A percentile compares a stretch with the other conserved stretches of the same genome.
These are phyloP conservation scores for Amphipyra berbera DNA, from an alignment of 2,888 invertebrate genomes.

Conservation along the genomic window DNA sequence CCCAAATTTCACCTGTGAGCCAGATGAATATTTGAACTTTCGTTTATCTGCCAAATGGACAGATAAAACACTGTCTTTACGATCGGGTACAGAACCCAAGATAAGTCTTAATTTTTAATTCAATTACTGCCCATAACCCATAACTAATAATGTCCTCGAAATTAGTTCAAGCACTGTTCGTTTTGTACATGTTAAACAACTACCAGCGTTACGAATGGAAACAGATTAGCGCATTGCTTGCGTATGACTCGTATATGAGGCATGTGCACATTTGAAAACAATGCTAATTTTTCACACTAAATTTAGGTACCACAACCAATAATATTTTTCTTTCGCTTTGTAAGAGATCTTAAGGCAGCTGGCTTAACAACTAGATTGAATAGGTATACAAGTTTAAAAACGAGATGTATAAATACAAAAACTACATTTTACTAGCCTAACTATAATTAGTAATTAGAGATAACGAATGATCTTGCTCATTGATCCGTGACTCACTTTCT, in stretches of 20 bases:
- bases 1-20: no score
- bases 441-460: constrained; percentile 10
- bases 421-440: constrained; percentile 2
- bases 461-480: constrained; percentile 37
- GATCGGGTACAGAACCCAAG: background rate
- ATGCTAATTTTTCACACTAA: background rate
- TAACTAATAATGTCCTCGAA: no score
- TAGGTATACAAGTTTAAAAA: background rate
- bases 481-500: constrained; percentile 53
- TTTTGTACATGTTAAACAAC: constrained; percentile 16
- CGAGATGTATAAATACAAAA: background rate
- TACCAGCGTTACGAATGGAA: constrained; percentile 31
- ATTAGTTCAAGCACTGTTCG: constrained; percentile 9
- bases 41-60: background rate
- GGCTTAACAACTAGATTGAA: no score
- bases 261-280: constrained; percentile 22
- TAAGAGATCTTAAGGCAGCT: no score
- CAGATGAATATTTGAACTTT: no score
- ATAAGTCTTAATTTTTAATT: background rate
- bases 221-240: constrained; percentile 36
- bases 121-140: background rate
- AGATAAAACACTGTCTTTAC: no score
- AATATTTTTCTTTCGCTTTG: no score
- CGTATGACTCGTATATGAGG: background rate
- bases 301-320: background rate